Conservation (phyloP, 2,888 invertebrate species). For the Callimorpha dominula region DNA sequence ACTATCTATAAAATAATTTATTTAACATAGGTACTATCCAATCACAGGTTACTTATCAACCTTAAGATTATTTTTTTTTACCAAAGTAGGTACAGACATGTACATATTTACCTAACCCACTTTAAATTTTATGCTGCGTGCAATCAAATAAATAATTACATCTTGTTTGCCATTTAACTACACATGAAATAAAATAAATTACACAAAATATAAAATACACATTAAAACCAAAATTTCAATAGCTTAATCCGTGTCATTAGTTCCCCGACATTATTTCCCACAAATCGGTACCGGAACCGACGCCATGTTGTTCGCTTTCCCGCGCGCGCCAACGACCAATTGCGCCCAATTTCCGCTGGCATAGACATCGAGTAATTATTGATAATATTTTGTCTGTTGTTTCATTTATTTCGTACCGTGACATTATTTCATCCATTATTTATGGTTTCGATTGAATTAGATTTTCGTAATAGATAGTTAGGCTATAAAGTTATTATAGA, state of each 20-base stretch:
- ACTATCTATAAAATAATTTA: no score
- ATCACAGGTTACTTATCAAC: no score
- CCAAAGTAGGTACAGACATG: not conserved
- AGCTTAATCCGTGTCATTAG: slow-evolving; percentile 65
- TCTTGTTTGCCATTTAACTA: slow-evolving; percentile 18
- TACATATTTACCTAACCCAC: not conserved
- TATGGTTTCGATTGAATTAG: slow-evolving; percentile 46
- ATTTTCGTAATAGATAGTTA: slow-evolving; percentile 41
- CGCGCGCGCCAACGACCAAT: slow-evolving; percentile 71
- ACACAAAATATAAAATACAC: slow-evolving; percentile 31
- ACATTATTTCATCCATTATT: slow-evolving; percentile 51
- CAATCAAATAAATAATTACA: not conserved
- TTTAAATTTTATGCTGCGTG: not conserved
- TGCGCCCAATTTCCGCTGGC: slow-evolving; percentile 73
- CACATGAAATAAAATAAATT: slow-evolving; percentile 34
- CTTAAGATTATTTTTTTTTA: no score
- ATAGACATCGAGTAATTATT: slow-evolving; percentile 49
- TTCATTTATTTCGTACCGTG: slow-evolving; percentile 42
- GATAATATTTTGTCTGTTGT: slow-evolving; percentile 46
- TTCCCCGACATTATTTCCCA: slow-evolving; percentile 60
- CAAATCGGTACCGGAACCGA: slow-evolving; percentile 65
- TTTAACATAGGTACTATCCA: no score
- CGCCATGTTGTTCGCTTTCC: slow-evolving; percentile 80
- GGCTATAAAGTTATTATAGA: slow-evolving; percentile 42
- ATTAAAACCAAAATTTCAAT: slow-evolving; percentile 57